Conservation (phyloP, 1,140 invertebrate genomes). For the Zaprionus camerounensis region DNA sequence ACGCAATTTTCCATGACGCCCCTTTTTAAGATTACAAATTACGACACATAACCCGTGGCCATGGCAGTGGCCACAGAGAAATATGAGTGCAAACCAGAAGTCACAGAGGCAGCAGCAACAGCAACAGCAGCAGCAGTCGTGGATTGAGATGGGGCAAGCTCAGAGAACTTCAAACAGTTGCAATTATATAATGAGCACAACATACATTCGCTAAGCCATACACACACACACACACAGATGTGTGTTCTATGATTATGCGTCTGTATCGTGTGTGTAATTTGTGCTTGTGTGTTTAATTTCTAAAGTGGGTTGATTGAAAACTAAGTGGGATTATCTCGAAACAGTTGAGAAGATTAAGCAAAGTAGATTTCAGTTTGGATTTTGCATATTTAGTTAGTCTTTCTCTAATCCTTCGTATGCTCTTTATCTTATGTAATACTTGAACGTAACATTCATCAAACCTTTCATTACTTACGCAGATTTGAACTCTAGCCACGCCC, state of each 20-base stretch:
- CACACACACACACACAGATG: constrained; percentile 18
- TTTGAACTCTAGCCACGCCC: constrained; percentile 20
- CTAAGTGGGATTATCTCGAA: not conserved
- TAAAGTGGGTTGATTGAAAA: constrained; percentile 39
- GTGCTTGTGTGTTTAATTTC: constrained; percentile 28
- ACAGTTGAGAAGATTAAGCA: not conserved
- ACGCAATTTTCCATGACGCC: constrained; percentile 68
- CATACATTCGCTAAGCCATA: constrained; percentile 44
- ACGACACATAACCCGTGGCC: constrained; percentile 67
- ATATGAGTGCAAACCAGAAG: constrained; percentile 22
- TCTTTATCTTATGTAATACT: not conserved
- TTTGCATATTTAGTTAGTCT: not conserved
- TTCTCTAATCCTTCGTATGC: not conserved
- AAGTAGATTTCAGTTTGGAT: not conserved
- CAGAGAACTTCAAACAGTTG: constrained; percentile 74
- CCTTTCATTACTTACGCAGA: too few relatives aligned
- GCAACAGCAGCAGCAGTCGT: not conserved
- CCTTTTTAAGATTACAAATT: constrained; percentile 69
- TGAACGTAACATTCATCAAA: too few relatives aligned
- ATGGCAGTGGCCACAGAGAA: constrained; percentile 35
- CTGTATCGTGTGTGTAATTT: constrained; percentile 9
- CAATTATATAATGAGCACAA: constrained; percentile 74
- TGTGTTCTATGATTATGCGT: constrained; percentile 18
- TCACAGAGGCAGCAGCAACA: not conserved
- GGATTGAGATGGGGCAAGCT: not conserved